These are phyloP conservation scores for Acrocera orbiculus DNA, from an alignment of 2,888 invertebrate genomes.

Conservation along the genomic window DNA sequence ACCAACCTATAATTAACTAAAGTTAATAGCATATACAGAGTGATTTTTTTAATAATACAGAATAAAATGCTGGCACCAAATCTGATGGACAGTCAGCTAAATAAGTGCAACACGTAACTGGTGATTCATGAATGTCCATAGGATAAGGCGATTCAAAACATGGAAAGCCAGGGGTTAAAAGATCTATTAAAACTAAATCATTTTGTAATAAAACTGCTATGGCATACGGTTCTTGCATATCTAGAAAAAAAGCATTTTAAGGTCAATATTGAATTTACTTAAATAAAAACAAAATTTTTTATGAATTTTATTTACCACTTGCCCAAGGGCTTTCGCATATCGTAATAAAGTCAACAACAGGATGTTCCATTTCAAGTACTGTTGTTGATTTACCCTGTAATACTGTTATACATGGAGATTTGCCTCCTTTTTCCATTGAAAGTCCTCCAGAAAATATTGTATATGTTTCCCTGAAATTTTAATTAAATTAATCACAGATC, in stretches of 20 bases:
- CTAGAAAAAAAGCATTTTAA: conserved; percentile 39
- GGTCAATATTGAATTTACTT: background rate
- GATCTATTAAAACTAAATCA: conserved; percentile 95
- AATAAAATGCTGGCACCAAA: conserved; percentile 94
- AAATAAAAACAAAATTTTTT: conserved; percentile 6
- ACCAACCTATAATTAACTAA: conserved; percentile 38
- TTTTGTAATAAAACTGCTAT: conserved; percentile 94
- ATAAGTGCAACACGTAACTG: conserved; percentile 93
- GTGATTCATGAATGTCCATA: conserved; percentile 98
- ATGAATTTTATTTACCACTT: conserved; percentile 44
- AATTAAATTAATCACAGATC: conserved; percentile 3
- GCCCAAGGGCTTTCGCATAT: conserved; percentile 89
- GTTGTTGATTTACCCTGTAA: conserved; percentile 93
- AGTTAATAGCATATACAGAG: background rate
- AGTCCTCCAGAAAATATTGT: conserved; percentile 95
- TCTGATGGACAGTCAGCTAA: conserved; percentile 96
- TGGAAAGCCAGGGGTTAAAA: conserved; percentile 88
- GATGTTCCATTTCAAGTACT: conserved; percentile 98
- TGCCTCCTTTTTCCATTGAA: conserved; percentile 73
- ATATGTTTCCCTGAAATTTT: conserved; percentile 62
- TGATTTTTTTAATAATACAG: conserved; percentile 33
- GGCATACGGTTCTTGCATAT: conserved; percentile 94
- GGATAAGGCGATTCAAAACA: conserved; percentile 99
- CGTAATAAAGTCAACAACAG: conserved; percentile 91
- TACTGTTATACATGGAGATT: conserved; percentile 88